Conservation (phyloP, 2,888 invertebrate genomes). For the Carabus problematicus region DNA sequence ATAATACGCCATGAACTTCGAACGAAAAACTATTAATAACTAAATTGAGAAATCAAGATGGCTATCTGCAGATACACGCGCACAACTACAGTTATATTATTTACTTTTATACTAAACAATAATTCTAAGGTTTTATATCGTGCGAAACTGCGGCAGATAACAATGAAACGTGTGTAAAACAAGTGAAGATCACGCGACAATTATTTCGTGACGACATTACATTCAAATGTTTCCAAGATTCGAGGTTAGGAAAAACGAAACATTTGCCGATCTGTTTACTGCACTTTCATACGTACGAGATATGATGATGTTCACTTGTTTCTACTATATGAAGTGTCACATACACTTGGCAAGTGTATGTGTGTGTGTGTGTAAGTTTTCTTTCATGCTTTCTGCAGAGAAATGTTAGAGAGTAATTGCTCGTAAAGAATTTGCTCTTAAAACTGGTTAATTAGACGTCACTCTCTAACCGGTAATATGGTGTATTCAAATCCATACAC, state of each 20-base stretch:
- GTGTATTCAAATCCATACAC: too few species aligned
- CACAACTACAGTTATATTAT: too few species aligned
- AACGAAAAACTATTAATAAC: too few species aligned
- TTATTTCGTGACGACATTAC: slow-evolving; percentile 18
- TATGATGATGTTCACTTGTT: too few species aligned
- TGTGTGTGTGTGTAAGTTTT: not conserved
- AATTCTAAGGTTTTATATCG: too few species aligned
- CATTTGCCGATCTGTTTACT: slow-evolving; percentile 40
- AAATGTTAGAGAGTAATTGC: slow-evolving; percentile 36
- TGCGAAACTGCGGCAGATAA: too few species aligned
- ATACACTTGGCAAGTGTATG: not conserved
- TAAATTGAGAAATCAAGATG: too few species aligned
- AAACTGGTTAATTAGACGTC: slow-evolving; percentile 29
- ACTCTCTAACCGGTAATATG: slow-evolving; percentile 30
- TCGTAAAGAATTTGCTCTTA: slow-evolving; percentile 37
- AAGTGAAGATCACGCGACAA: slow-evolving; percentile 11
- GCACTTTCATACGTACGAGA: slow-evolving; percentile 29
- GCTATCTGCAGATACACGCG: too few species aligned
- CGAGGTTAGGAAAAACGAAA: slow-evolving; percentile 40
- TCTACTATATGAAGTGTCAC: too few species aligned
- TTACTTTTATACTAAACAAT: too few species aligned
- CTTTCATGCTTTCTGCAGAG: slow-evolving; percentile 39
- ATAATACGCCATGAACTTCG: too few species aligned
- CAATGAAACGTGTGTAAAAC: not conserved
- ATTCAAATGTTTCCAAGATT: slow-evolving; percentile 18